Percentiles rank a stretch among this genome's conserved stretches.
Evolutionary conservation across 2,888 invertebrate species (phyloP).

Genomic region (Lepidochitona cinerea): DNA sequence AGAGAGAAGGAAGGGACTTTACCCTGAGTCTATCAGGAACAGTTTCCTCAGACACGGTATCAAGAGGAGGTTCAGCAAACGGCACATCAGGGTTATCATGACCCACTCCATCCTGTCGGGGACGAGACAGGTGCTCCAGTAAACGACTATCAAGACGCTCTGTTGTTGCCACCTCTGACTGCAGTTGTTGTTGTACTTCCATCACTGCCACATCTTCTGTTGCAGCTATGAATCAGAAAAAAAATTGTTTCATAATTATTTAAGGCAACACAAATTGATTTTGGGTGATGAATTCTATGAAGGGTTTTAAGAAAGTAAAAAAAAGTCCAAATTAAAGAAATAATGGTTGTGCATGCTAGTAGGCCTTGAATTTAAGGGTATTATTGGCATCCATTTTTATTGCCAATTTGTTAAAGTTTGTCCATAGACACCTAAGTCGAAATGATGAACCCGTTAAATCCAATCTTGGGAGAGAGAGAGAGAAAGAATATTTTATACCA

Average conservation of each 20-base stretch:
- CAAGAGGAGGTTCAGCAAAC: conserved; percentile 20
- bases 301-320: no score
- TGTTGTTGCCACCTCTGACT: conserved; percentile 32
- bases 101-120: conserved; percentile 36
- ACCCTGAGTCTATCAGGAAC: conserved; percentile 48
- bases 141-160: conserved; percentile 36
- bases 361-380: no score
- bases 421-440: no score
- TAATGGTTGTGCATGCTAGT: no score
- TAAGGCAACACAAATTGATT: neutral
- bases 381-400: no score
- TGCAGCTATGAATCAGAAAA: neutral
- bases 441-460: no score
- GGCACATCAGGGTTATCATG: conserved; percentile 25
- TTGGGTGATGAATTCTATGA: no score
- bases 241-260: neutral
- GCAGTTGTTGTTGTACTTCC: conserved; percentile 26
- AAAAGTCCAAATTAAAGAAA: no score
- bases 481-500: no score
- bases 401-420: no score
- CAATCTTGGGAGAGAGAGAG: no score
- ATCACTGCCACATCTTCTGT: conserved; percentile 32
- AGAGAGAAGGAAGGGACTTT: neutral
- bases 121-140: conserved; percentile 30
- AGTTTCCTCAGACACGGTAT: conserved; percentile 28